Evolutionary conservation across 2,113 vertebrate genomes (phyloP).

Genomic region (Thomomys bottae): DNA sequence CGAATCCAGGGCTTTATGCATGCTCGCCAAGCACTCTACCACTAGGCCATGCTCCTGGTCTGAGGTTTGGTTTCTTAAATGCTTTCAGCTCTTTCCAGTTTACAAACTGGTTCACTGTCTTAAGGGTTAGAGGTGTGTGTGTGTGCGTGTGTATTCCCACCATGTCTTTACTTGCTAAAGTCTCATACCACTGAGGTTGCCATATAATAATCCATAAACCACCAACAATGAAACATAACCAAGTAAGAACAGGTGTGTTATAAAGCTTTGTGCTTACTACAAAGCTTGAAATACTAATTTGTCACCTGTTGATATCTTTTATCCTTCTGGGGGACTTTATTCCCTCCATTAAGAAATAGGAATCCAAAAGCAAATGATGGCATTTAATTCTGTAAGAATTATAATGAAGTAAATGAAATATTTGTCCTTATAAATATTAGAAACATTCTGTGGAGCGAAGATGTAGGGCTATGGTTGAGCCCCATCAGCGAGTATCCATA

Average conservation of each 20-base stretch:
- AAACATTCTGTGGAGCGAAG: conserved; percentile 29
- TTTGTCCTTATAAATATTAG: background rate
- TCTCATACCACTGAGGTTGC: background rate
- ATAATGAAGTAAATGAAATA: conserved; percentile 38
- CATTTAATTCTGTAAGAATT: conserved; percentile 30
- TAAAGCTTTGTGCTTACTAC: background rate
- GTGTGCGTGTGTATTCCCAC: background rate
- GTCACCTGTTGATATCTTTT: background rate
- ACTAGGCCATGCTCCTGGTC: too few species aligned
- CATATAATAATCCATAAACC: background rate
- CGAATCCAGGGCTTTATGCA: too few species aligned
- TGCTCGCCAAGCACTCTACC: too few species aligned
- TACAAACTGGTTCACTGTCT: background rate
- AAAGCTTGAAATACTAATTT: conserved; percentile 16
- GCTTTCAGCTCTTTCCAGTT: background rate
- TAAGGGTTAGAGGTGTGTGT: background rate
- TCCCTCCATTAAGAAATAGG: conserved; percentile 23
- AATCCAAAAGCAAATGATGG: background rate
- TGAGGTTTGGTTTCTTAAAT: conserved; percentile 3
- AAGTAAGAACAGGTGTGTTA: background rate
- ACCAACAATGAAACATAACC: background rate
- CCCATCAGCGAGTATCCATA: background rate
- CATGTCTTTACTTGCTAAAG: too few species aligned
- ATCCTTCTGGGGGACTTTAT: background rate
- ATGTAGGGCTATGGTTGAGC: background rate